Base-by-base conservation (phyloP, 2,113 vertebrate genomes). In the Nothobranchius kuhntae region DNA sequence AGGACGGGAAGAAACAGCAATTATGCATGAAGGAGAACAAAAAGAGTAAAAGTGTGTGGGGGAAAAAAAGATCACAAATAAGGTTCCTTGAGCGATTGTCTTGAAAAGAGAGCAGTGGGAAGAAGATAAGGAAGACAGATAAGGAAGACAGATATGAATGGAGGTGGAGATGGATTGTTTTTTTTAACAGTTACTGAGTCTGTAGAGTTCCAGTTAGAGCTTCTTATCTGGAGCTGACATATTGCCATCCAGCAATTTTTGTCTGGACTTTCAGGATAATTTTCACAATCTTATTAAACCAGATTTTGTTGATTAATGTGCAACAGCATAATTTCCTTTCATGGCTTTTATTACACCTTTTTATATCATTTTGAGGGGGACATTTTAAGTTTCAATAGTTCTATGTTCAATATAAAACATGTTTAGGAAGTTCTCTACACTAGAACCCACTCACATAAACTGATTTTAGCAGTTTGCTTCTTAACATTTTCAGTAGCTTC, bases 11-110 rank as follows among this genome's bases (percentile, higher is more conserved):
- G 70, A 70, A 73, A 75, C 65, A 71, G 69, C n/a, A 68, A 80
- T 83, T 83, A 84, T 79, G 73, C 73, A 85, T 71, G 86, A 76
- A 58, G 69, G 51, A 63, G 71, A 71, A 76, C 53, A 80, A 82
- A 44, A 82, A 72, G 68, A 63, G 48, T 53, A 67, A 70, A 71
- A 62, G 48, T 57, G 55, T 58, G 61, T 3, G 7, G 48, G 24
- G 13, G 15, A 36, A 57, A 66, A 40, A 75, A 57, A 66, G 45
- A 75, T 80, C 70, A 77, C 45, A 71, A 74, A 82, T 86, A 76
- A 70, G 68, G 68, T 75, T 80, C 74, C 65, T 65, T 63, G 65
- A 69, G 68, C 63, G 61, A 65, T 72, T 66, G 63, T 60, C 64
- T 73, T n/a, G 44, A 69, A 62, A 61, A 68, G 30, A 58, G 30